phyloP scores from a whole-genome alignment of 2,113 vertebrate genomes.

The Thunnus maccoyii region DNA sequence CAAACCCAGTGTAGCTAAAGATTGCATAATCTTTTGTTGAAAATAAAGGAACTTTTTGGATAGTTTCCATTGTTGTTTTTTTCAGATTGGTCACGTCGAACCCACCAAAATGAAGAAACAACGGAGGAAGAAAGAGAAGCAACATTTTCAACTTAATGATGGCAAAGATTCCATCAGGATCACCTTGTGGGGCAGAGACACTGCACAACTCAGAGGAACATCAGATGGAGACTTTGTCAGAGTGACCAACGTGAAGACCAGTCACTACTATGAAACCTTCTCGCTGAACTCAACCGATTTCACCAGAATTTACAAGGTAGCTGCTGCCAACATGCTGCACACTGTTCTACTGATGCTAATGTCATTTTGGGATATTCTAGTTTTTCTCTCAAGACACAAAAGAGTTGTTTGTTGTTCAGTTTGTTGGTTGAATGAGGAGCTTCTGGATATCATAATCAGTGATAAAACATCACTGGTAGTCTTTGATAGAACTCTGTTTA shows the following conservation, averaged over 20 bases:
- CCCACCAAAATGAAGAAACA: rapidly evolving
- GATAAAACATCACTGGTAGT: too few relatives aligned
- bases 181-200: slow-evolving; percentile 17
- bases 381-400: neutral
- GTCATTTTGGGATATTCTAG: too few relatives aligned
- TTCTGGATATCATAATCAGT: too few relatives aligned
- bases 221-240: slow-evolving; percentile 6
- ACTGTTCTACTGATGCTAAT: too few relatives aligned
- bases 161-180: neutral
- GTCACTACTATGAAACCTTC: rapidly evolving
- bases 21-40: too few relatives aligned
- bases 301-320: slow-evolving; percentile 14
- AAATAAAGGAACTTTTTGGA: too few relatives aligned
- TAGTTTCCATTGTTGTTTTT: neutral
- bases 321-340: too few relatives aligned
- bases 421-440: too few relatives aligned
- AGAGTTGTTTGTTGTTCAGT: too few relatives aligned
- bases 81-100: neutral
- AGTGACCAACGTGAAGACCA: slow-evolving; percentile 26
- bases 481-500: too few relatives aligned
- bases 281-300: neutral
- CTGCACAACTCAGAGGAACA: neutral
- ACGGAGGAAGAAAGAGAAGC: neutral
- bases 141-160: slow-evolving; percentile 18
- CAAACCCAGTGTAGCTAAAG: too few relatives aligned